Conservation (phyloP, 2,113 vertebrate genomes). For the Scophthalmus maximus region DNA sequence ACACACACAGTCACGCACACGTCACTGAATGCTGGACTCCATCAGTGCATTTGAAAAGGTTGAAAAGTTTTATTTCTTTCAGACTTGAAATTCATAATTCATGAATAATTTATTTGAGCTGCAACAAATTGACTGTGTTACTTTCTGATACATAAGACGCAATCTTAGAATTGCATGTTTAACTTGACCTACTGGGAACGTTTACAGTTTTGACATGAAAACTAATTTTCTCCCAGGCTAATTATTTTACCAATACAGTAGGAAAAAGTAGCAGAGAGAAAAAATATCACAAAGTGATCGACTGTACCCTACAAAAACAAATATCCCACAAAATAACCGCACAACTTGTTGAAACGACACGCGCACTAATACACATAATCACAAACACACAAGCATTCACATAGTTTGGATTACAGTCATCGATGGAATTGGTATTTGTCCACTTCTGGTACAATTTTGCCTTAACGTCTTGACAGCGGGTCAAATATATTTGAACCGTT, state of each 20-base stretch:
- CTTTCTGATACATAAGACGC: background rate
- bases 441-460: background rate
- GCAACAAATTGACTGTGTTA: background rate
- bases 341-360: too few species aligned
- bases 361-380: background rate
- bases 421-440: background rate
- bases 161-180: background rate
- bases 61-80: slow-evolving; percentile 30
- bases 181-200: background rate
- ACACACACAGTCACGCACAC: background rate
- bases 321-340: background rate
- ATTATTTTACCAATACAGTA: too few species aligned
- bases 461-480: background rate
- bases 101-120: background rate
- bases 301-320: too few species aligned
- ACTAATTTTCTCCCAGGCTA: too few species aligned
- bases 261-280: too few species aligned
- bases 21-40: slow-evolving; percentile 15
- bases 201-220: background rate
- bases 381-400: background rate
- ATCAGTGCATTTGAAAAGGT: background rate
- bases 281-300: background rate
- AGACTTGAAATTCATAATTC: slow-evolving; percentile 4
- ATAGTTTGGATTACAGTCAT: background rate
- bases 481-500: background rate